Base-by-base conservation (phyloP, 2,888 invertebrate genomes). In the Eueremaeus valkanovi region DNA sequence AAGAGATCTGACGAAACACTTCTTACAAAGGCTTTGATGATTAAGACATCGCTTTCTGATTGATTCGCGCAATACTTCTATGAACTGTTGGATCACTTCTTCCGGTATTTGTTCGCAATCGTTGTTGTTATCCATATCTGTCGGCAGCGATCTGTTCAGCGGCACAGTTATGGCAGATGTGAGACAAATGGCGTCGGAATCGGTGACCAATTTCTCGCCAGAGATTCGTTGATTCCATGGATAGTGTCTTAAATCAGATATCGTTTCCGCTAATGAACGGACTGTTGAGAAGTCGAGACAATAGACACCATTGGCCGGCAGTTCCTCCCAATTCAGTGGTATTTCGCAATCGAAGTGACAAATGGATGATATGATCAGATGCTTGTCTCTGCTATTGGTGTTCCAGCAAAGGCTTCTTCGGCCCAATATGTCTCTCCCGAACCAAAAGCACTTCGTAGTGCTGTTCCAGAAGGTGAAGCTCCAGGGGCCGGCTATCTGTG, bases 371-470 rank as follows among this genome's bases (percentile, higher is more conserved):
- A 75, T 45, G 21, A 75, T 42, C 31, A 75, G 36, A 21, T 72
- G 3, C 33, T 72, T 1, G 29, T 75, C 55, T 77, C 77, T 31
- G 51, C 78, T 75, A 27, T 73, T 73, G 13, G 73, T 76, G 13
- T 75, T 82, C 83, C 85, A 85, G 55, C 96, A 84, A 68, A 97
- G 85, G 83, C 95, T 93, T 81, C 92, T 90, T 79, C 96, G 86
- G 49, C 96, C 96, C 82, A 92, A 88, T 79, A 87, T 86, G 84
- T 97, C 96, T 81, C 95, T 87, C 1, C 90, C 90, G 84, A 95
- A 93, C 86, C 90, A 93, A 55, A 96, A 80, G 18, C 31, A 45
- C 51, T 68, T 49, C 8, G 18, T 45, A 61, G 70, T 73, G 78
- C 82, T 83, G 82, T 84, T 87, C 82, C 88, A 91, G 82, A 89